A percentile compares a stretch with the other conserved stretches of the same genome.
Conservation (phyloP, 2,888 invertebrate species). For the Gonocerus acuteangulatus region DNA sequence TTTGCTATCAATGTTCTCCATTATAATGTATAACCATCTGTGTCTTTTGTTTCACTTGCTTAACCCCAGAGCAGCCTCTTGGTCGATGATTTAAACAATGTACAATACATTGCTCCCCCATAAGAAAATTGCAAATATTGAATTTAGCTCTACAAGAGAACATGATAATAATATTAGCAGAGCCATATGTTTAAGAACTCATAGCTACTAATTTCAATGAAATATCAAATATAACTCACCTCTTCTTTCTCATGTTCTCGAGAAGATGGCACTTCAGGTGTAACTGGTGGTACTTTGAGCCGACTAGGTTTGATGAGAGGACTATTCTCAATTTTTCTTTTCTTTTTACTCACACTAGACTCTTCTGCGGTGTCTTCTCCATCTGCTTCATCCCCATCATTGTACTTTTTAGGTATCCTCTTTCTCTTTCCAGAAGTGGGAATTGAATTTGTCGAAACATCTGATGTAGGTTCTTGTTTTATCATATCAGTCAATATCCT, state of each 20-base stretch:
- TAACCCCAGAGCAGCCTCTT: no score
- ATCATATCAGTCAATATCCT: constrained; percentile 29
- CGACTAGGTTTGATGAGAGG: constrained; percentile 20
- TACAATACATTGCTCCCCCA: no score
- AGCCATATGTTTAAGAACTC: no score
- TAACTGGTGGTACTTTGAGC: constrained; percentile 6
- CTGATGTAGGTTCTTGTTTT: constrained; percentile 13
- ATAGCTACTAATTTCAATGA: no score
- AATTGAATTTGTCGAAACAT: neutral
- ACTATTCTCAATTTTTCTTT: constrained; percentile 2
- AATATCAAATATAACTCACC: neutral
- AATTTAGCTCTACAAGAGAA: no score
- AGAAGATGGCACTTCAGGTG: neutral
- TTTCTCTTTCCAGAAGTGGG: constrained; percentile 43
- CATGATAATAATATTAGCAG: no score
- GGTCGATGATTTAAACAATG: no score
- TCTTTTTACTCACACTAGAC: constrained; percentile 5
- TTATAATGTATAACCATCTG: no score
- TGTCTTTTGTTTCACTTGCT: no score
- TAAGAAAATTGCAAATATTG: no score
- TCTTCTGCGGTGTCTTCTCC: constrained; percentile 39
- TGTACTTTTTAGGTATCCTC: constrained; percentile 30
- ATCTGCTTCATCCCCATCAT: constrained; percentile 40
- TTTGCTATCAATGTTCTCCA: no score
- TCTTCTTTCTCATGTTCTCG: no score